phyloP scores from a whole-genome alignment of 2,113 vertebrate genomes.

The Zosterops pallidus region DNA sequence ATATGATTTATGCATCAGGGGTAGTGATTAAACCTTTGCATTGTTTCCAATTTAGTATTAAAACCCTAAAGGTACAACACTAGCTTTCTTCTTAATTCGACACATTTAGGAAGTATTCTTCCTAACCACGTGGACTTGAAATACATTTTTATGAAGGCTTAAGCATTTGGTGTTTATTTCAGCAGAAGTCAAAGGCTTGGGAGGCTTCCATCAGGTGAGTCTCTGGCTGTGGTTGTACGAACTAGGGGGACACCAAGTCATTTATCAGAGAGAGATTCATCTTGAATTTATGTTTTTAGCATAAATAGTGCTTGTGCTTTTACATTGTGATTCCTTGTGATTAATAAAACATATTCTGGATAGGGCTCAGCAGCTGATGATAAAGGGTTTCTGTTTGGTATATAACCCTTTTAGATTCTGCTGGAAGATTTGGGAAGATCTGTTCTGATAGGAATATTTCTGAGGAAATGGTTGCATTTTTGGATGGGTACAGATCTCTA shows the following conservation, averaged over 20 bases:
- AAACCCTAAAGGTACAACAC: neutral
- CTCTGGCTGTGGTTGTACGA: neutral
- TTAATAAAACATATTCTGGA: conserved; percentile 1
- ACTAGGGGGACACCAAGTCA: neutral
- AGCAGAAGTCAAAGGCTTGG: neutral
- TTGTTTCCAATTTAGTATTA: neutral
- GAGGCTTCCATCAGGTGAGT: neutral
- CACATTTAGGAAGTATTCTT: neutral
- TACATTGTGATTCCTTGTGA: neutral
- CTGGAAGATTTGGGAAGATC: neutral
- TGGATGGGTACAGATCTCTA: neutral
- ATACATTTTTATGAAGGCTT: neutral
- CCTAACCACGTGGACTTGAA: neutral
- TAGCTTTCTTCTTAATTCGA: neutral
- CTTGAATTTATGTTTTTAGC: conserved; percentile 44
- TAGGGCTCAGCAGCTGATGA: neutral
- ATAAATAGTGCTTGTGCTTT: conserved; percentile 44
- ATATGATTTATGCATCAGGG: neutral
- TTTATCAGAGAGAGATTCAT: neutral
- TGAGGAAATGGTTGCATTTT: neutral
- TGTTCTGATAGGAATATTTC: neutral
- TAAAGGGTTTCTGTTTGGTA: conserved; percentile 18
- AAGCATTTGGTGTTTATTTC: neutral
- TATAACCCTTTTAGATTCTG: conserved; percentile 3
- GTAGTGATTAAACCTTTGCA: neutral